Conservation (phyloP, 2,888 invertebrate species). For the Dryocosmus kuriphilus region DNA sequence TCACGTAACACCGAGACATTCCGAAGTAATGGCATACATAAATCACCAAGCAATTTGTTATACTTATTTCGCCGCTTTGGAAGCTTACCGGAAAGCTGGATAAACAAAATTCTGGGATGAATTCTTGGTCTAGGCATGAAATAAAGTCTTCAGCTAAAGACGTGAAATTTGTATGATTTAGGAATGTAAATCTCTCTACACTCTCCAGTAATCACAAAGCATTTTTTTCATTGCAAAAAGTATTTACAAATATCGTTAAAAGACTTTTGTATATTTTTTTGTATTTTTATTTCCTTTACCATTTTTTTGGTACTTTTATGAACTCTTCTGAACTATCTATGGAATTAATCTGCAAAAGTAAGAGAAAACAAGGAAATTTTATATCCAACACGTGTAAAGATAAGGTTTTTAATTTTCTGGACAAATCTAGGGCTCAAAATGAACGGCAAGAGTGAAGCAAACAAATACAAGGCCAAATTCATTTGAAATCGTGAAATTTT, state of each 20-base stretch:
- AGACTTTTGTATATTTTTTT: too few species aligned
- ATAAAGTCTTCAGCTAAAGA: conserved; percentile 1
- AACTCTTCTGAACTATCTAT: too few species aligned
- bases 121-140: background rate
- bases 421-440: background rate
- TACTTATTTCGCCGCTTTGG: conserved; percentile 26
- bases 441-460: background rate
- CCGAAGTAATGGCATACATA: background rate
- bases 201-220: background rate
- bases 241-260: too few species aligned
- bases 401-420: background rate
- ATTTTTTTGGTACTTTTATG: too few species aligned
- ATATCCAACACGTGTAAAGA: background rate
- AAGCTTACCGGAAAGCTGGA: conserved; percentile 28
- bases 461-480: too few species aligned
- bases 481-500: too few species aligned
- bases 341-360: background rate
- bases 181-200: background rate
- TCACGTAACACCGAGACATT: background rate
- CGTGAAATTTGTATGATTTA: background rate
- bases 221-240: too few species aligned
- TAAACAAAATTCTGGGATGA: conserved; percentile 12
- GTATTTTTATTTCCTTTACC: background rate
- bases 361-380: background rate
- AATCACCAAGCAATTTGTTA: conserved; percentile 25